Evolutionary conservation across 2,888 invertebrate species (phyloP).

Genomic region (Sinhomidia bicolor): DNA sequence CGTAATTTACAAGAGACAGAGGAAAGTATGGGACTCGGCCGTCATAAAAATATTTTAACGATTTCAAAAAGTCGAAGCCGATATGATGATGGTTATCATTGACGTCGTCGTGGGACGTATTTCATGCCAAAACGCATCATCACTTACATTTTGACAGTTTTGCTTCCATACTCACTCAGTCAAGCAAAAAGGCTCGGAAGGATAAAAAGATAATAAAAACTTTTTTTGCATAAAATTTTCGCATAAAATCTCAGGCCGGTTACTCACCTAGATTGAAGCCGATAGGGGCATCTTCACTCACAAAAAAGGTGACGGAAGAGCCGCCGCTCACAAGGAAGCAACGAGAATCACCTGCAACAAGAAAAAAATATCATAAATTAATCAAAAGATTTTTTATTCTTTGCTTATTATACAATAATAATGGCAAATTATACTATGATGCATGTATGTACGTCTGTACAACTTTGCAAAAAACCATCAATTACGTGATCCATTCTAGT

Average conservation of each 20-base stretch:
- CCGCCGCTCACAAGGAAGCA: conserved; percentile 95
- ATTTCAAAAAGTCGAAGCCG: conserved; percentile 54
- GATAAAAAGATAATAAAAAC: conserved; percentile 5
- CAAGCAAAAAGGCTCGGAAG: neutral
- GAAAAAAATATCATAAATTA: conserved; percentile 56
- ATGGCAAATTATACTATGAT: neutral
- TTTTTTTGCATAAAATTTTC: conserved; percentile 40
- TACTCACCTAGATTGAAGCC: conserved; percentile 88
- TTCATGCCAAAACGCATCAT: conserved; percentile 61
- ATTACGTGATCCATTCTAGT: conserved; percentile 8
- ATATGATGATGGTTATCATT: conserved; percentile 50
- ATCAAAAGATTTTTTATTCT: conserved; percentile 23
- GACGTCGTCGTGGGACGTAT: conserved; percentile 60
- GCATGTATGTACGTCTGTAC: neutral
- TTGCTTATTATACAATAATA: neutral
- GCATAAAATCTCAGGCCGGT: conserved; percentile 8
- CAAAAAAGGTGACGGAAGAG: conserved; percentile 94
- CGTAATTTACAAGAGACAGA: conserved; percentile 14
- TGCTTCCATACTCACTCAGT: conserved; percentile 22
- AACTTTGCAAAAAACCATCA: neutral
- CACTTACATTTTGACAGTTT: conserved; percentile 51
- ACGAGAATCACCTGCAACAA: conserved; percentile 82
- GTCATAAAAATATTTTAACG: conserved; percentile 40
- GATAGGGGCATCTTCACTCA: conserved; percentile 91
- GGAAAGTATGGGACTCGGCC: neutral